phyloP scores from a whole-genome alignment of 1,140 invertebrate species.

The Harpegnathos saltator region DNA sequence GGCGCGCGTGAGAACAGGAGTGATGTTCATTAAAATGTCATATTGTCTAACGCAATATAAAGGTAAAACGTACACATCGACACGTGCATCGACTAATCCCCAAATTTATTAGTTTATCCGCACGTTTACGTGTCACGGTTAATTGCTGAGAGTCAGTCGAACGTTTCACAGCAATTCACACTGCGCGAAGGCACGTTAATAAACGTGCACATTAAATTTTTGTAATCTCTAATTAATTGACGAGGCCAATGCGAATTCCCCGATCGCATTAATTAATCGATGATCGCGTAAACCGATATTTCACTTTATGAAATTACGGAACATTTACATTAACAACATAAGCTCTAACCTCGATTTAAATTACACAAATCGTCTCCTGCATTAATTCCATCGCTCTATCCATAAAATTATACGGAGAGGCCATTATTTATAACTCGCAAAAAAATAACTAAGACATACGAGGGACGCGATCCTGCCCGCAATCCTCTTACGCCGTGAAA shows the following conservation, averaged over 20 bases:
- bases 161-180: too few relatives aligned
- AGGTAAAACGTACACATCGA: too few relatives aligned
- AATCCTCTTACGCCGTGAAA: constrained; percentile 41
- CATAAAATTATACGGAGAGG: not conserved
- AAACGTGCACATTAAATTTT: not conserved
- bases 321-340: constrained; percentile 5
- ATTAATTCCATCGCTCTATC: not conserved
- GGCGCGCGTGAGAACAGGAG: too few relatives aligned
- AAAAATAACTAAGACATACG: constrained; percentile 1
- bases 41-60: too few relatives aligned
- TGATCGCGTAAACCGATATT: not conserved
- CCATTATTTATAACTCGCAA: constrained; percentile 17
- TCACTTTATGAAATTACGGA: not conserved
- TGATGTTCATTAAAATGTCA: too few relatives aligned
- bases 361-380: not conserved
- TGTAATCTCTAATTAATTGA: not conserved
- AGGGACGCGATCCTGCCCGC: constrained; percentile 11
- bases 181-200: too few relatives aligned
- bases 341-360: not conserved
- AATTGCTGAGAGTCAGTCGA: too few relatives aligned
- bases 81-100: too few relatives aligned
- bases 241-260: not conserved
- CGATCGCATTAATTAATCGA: not conserved
- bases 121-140: too few relatives aligned
- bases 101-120: too few relatives aligned